Base-by-base conservation (phyloP, 2,113 vertebrate genomes). In the Perca fluviatilis region DNA sequence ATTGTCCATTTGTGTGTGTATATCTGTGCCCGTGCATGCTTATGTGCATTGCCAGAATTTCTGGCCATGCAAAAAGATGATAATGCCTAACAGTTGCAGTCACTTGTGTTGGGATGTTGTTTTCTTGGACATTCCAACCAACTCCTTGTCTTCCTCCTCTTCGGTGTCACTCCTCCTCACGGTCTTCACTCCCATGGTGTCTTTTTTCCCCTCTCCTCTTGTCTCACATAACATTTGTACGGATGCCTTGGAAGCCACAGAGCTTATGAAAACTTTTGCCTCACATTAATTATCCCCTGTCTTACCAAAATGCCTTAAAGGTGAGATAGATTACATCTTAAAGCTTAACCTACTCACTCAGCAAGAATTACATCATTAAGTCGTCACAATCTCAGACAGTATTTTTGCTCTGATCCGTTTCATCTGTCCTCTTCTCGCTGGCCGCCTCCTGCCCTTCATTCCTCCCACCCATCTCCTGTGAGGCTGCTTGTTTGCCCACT, bases 81-180 rank as follows among this genome's bases (percentile, higher is more conserved):
- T 88, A 79, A 92, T 83, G 87, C 86, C 85, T 62, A 87, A 89
- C 90, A 92, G 90, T 92, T 93, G 90, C 70, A 67, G 82, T 83
- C 64, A 49, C 86, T 88, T 63, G 88, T 81, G 78, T 73, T 82
- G 21, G 19, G 15, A 43, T 65, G 56, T 66, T 76, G 74, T 92
- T 90, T 88, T 91, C 79, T 56, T 47, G 30, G 60, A 79, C 79
- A 79, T 87, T 88, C 80, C 81, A 57, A 19, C 56, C 51, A 56
- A 82, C 77, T 80, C 72, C 74, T 85, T 50, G 73, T 84, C 76
- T 79, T 85, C 74, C 71, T 83, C 60, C 62, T 76, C 25, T n/a
- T 75, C 67, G 47, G 66, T 75, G 78, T 84, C 87, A 64, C 75
- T 87, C 80, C 77, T 80, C 84, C 82, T 90, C 77, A 46, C 86